Conservation (phyloP, 2,888 invertebrate genomes). For the Pseudeuparius sepicola region DNA sequence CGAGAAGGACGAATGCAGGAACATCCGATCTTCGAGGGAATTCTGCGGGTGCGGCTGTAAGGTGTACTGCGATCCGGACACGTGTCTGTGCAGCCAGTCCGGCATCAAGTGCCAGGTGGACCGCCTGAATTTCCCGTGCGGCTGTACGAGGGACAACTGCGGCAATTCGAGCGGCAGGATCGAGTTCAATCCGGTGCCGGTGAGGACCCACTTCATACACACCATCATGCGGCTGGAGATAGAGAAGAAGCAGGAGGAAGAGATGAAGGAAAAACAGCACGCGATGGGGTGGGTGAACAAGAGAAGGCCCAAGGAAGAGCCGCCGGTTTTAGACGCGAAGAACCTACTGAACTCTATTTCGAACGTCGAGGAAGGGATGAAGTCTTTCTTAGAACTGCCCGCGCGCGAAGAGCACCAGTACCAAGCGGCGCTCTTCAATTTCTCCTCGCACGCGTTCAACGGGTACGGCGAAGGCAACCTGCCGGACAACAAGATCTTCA, state of each 20-base stretch:
- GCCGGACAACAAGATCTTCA: no score
- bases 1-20: slow-evolving; percentile 90
- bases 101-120: slow-evolving; percentile 98
- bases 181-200: slow-evolving; percentile 92
- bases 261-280: slow-evolving; percentile 36
- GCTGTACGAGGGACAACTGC: slow-evolving; percentile 90
- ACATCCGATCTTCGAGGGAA: slow-evolving; percentile 84
- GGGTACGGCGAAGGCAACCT: no score
- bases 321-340: no score
- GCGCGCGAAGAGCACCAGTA: slow-evolving; percentile 48
- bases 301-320: slow-evolving; percentile 38
- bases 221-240: slow-evolving; percentile 88
- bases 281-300: slow-evolving; percentile 43
- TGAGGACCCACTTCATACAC: slow-evolving; percentile 93
- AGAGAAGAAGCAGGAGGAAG: slow-evolving; percentile 69
- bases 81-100: slow-evolving; percentile 86
- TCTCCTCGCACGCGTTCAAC: no score
- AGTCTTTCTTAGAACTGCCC: slow-evolving; percentile 38
- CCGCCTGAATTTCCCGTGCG: slow-evolving; percentile 91
- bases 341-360: no score
- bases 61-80: slow-evolving; percentile 90
- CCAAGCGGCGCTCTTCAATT: no score
- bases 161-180: slow-evolving; percentile 86
- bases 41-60: slow-evolving; percentile 91
- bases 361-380: no score